These are phyloP conservation scores for Nomia melanderi DNA, from an alignment of 1,140 invertebrate species.

Conservation along the genomic window DNA sequence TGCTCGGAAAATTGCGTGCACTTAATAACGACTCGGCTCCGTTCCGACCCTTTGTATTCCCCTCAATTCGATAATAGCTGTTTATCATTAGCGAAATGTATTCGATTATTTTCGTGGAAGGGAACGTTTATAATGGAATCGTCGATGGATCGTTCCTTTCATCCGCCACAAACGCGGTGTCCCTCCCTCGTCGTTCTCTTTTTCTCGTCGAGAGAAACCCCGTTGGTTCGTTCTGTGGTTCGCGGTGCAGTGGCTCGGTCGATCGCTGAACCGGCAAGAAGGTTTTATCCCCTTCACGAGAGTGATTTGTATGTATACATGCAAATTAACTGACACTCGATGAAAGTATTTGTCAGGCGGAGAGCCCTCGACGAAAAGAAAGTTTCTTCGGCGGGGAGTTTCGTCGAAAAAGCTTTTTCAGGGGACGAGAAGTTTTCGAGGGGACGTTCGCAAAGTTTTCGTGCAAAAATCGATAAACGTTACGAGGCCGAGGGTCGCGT, in stretches of 20 bases:
- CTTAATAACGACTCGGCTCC: background rate
- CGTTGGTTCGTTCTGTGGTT: too few species aligned
- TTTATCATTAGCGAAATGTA: background rate
- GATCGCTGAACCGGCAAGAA: background rate
- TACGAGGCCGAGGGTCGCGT: background rate
- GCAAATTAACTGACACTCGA: slow-evolving; percentile 20
- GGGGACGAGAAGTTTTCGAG: background rate
- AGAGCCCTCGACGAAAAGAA: background rate
- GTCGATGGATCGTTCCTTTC: background rate
- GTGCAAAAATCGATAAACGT: slow-evolving; percentile 19
- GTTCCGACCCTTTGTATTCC: background rate
- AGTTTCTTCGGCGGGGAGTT: background rate
- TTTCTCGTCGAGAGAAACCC: too few species aligned
- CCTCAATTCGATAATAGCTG: background rate
- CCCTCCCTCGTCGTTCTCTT: too few species aligned
- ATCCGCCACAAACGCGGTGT: background rate
- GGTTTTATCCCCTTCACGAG: background rate
- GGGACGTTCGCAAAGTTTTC: background rate
- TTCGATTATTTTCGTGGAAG: background rate
- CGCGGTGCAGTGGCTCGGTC: too few species aligned
- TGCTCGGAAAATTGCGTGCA: too few species aligned
- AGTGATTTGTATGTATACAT: slow-evolving; percentile 7
- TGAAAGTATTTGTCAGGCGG: background rate
- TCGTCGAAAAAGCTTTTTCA: slow-evolving; percentile 8
- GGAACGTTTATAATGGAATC: background rate